Base-by-base conservation (phyloP, 2,113 vertebrate species). In the Talpa occidentalis region DNA sequence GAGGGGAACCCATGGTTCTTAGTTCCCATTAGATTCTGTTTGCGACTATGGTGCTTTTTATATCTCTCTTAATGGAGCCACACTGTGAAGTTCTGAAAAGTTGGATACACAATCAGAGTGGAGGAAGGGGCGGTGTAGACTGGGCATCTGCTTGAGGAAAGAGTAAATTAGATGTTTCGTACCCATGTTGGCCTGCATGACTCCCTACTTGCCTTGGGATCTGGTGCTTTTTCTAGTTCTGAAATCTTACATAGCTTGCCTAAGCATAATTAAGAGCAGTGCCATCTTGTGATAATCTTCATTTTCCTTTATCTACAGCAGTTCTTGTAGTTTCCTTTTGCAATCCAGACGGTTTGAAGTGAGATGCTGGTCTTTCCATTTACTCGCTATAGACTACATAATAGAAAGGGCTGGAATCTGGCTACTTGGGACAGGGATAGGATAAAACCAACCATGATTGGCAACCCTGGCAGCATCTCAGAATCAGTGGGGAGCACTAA, bases 1-100 rank as follows among this genome's bases (percentile, higher is more conserved):
- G 37, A 17, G 5, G 42, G 30, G 40, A 44, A 1, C 24, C 0
- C 2, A 26, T 3, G 21, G 17, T 2, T 11, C 8, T 2, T 0
- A 7, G 35, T 3, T 24, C 30, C 37, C 15, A 32, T n/a, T 60
- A 6, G 15, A 24, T 52, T 88, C 72, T 37, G 19, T 24, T n/a
- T 22, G 21, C 66, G 76, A 60, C 14, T 7, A 35, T 40, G 70
- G 64, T 1, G 42, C 21, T 44, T 59, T 40, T 6, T 7, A 15
- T 7, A 2, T 5, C 49, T 24, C 78, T 80, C 59, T 59, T 12
- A 69, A 5, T 14, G 30, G 21, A 74, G 47, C 16, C 1, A 2
- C 5, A 12, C 10, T 6, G 1, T n/a, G 26, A 32, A 6, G 35
- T n/a, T 35, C 35, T 24, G 56, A 52, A 54, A 78, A 52, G 28